Evolutionary conservation across 2,797 vertebrate genomes (phyloP), one percentile per base, ranked within the genome.

Genomic region (Taeniopygia guttata): DNA sequence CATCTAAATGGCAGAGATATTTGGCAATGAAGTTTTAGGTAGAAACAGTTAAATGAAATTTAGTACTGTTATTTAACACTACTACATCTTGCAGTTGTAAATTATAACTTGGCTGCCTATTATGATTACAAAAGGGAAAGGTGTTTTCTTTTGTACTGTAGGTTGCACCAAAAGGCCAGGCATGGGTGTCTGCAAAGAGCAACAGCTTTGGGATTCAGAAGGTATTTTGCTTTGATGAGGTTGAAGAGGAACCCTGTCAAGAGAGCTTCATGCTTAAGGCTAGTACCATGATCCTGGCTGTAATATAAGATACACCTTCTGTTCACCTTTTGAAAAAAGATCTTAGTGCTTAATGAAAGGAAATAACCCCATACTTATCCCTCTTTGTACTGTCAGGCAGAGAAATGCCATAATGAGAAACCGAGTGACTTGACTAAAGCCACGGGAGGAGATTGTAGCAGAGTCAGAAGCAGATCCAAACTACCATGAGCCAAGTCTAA

Each of bases 321-420:
- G 51, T 49, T 32, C 30, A 25, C 34, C 42, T 67, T 79, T 78
- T 75, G 51, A 55, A 79, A 87, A 90, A 76, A 62, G 9, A 43
- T 80, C 68, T 59, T 83, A 34, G 48, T 80, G 60, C n/a, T n/a
- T 85, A 80, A 91, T 76, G 43, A 80, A 74, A 77, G 60, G 36
- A 80, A 93, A 70, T 42, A 87, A 72, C 62, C 54, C n/a, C 52
- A 36, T 32, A 48, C 51, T 91, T 76, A 73, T 58, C 40, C 64
- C 7, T 58, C 59, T 87, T 70, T 60, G 32, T 94, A 30, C 29
- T 68, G 51, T 42, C 68, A 64, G 66, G 73, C 55, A 72, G 29
- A 92, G 49, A 85, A 82, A 81, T 87, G 80, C 60, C 12, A 70
- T 74, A 83, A 74, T 78, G 70, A 92, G 76, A 91, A 84, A 36